These are phyloP conservation scores for Albula glossodonta DNA, from an alignment of 2,113 vertebrate genomes.

Conservation along the genomic window DNA sequence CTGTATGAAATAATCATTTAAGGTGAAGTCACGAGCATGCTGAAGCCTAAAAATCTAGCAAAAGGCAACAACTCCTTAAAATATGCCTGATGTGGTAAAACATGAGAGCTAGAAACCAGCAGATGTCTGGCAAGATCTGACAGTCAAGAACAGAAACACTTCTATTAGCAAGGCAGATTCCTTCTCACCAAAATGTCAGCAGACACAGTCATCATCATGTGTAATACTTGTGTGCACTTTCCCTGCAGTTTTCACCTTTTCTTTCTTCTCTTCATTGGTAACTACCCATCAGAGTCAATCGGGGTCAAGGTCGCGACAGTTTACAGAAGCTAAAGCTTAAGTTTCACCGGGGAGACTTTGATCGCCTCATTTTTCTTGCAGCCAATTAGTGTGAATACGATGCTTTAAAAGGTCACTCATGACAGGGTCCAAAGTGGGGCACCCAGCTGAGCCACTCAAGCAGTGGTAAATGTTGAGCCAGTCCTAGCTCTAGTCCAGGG, in stretches of 20 bases:
- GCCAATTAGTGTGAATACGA: background rate
- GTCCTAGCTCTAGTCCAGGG: background rate
- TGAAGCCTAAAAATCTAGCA: too few relatives aligned
- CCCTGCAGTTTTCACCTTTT: too few relatives aligned
- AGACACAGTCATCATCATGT: background rate
- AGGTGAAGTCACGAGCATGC: too few relatives aligned
- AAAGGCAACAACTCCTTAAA: too few relatives aligned
- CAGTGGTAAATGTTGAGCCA: background rate
- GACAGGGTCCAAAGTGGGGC: background rate
- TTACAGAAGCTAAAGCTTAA: background rate
- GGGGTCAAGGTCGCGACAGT: background rate
- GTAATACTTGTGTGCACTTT: background rate
- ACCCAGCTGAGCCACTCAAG: background rate
- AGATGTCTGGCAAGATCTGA: too few relatives aligned
- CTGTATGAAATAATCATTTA: too few relatives aligned
- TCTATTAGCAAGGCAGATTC: background rate
- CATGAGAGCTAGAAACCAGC: too few relatives aligned
- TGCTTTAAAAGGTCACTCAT: background rate
- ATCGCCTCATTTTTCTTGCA: background rate
- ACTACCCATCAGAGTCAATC: background rate
- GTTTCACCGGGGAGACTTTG: background rate
- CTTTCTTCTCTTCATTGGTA: background rate
- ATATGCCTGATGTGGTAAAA: too few relatives aligned
- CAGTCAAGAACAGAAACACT: too few relatives aligned
- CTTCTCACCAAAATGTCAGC: background rate